These are phyloP conservation scores for Propithecus coquereli DNA, from an alignment of 2,113 vertebrate genomes.

Conservation along the genomic window DNA sequence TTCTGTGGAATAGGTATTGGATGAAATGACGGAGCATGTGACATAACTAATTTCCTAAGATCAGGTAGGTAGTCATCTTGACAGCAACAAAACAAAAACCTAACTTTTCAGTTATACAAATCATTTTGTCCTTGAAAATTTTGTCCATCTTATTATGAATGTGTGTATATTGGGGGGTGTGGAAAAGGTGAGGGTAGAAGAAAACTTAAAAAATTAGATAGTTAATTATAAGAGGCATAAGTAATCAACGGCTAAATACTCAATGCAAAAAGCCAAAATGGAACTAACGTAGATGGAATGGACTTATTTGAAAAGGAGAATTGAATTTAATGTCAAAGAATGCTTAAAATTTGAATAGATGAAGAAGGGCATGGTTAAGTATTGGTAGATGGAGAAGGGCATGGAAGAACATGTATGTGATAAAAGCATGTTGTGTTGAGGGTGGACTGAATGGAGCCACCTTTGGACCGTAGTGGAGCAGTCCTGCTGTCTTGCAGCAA, in stretches of 20 bases:
- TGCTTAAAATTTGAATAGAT: neutral
- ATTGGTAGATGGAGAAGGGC: neutral
- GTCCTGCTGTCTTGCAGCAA: neutral
- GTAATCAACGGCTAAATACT: constrained; percentile 21
- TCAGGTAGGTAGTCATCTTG: neutral
- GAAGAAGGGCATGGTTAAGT: neutral
- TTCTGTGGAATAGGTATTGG: neutral
- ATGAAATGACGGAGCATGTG: neutral
- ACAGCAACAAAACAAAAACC: neutral
- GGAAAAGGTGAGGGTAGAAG: neutral
- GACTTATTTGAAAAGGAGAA: neutral
- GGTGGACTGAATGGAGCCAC: neutral
- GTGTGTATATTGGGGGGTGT: neutral
- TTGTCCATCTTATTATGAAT: neutral
- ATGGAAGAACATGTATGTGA: neutral
- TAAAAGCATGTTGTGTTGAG: neutral
- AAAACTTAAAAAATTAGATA: neutral
- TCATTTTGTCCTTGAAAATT: constrained; percentile 15
- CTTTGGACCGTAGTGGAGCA: neutral
- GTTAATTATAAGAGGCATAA: neutral
- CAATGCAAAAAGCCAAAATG: neutral
- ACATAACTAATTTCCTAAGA: neutral
- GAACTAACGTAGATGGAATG: neutral
- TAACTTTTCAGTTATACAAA: constrained; percentile 1
- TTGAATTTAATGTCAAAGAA: constrained; percentile 12